phyloP scores from a whole-genome alignment of 2,888 invertebrate genomes.

The Sericinus montela region DNA sequence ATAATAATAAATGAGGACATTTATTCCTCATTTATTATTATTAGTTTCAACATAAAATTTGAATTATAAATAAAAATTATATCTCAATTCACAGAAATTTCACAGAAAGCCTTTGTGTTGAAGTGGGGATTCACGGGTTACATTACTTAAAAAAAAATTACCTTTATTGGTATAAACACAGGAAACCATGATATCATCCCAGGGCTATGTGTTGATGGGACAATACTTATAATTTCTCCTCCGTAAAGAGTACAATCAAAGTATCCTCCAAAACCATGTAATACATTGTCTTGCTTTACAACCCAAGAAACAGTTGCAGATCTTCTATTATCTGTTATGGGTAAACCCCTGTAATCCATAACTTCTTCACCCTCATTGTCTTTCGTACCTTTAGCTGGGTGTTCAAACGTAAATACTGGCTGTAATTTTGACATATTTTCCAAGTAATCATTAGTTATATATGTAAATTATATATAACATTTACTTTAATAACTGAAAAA shows the following conservation, averaged over 20 bases:
- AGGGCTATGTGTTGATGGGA: conserved; percentile 91
- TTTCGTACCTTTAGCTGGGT: conserved; percentile 87
- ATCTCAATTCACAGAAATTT: no score
- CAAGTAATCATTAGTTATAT: not conserved
- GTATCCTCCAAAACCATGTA: conserved; percentile 98
- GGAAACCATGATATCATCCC: conserved; percentile 99
- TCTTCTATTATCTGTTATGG: conserved; percentile 87
- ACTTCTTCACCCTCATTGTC: conserved; percentile 83
- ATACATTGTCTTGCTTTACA: conserved; percentile 85
- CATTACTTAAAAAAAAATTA: conserved; percentile 45
- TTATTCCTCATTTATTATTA: no score
- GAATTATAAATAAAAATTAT: no score
- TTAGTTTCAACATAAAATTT: no score
- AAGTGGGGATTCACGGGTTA: no score
- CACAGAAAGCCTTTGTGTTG: no score
- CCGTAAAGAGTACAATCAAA: conserved; percentile 94
- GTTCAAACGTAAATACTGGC: conserved; percentile 90
- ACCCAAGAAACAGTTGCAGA: conserved; percentile 84
- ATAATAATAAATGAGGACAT: no score
- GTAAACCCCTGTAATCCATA: conserved; percentile 83
- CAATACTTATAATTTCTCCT: conserved; percentile 91
- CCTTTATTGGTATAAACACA: conserved; percentile 93
- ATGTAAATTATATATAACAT: no score
- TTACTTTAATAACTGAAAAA: no score
- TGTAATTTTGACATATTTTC: conserved; percentile 43